phyloP scores from a whole-genome alignment of 2,888 invertebrate species.

The Acrobasis consociella region DNA sequence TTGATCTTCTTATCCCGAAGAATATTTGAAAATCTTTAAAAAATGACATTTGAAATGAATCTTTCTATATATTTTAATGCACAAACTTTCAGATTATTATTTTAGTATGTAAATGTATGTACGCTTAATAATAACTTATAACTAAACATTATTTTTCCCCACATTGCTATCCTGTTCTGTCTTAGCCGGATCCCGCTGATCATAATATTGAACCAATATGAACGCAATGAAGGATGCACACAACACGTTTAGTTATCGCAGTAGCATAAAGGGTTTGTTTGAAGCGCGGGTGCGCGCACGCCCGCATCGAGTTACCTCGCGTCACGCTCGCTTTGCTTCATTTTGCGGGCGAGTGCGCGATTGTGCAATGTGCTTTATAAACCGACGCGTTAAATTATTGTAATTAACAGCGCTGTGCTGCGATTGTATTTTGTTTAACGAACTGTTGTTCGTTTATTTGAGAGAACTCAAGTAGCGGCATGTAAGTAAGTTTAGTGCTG shows the following conservation, averaged over 20 bases:
- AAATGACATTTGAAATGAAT: too few relatives aligned
- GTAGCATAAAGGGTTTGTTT: constrained; percentile 3
- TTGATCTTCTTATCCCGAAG: too few relatives aligned
- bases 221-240: constrained; percentile 6
- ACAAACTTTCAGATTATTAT: too few relatives aligned
- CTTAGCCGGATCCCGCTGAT: constrained; percentile 29
- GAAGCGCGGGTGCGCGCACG: constrained; percentile 33
- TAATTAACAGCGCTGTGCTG: constrained; percentile 19
- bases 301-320: constrained; percentile 37
- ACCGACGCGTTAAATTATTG: constrained; percentile 38
- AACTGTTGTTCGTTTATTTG: constrained; percentile 3
- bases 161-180: not conserved
- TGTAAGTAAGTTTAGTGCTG: too few relatives aligned
- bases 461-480: too few relatives aligned
- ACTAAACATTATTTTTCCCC: too few relatives aligned
- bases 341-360: constrained; percentile 62
- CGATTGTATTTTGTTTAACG: constrained; percentile 2
- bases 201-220: constrained; percentile 14
- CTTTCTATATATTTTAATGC: too few relatives aligned
- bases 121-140: too few relatives aligned
- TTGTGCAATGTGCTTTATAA: constrained; percentile 58
- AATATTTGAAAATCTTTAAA: too few relatives aligned
- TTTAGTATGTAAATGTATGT: too few relatives aligned
- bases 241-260: not conserved
- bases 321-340: constrained; percentile 56